These are phyloP conservation scores for Melinaea marsaeus DNA, from an alignment of 2,888 invertebrate genomes.

Conservation along the genomic window DNA sequence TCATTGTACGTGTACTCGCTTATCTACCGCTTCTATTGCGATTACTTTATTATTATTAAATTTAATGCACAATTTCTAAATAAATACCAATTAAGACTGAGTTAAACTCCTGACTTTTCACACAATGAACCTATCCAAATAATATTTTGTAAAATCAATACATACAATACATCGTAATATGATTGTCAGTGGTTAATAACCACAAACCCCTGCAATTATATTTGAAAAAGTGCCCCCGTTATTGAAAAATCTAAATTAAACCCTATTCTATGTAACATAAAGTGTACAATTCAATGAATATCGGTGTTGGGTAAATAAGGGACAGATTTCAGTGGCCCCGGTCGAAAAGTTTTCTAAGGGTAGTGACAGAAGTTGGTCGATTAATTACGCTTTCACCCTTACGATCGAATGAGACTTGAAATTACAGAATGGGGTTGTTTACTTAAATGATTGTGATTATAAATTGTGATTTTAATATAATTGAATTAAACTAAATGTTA, in stretches of 20 bases:
- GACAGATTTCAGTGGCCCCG: slow-evolving; percentile 51
- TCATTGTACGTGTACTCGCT: background rate
- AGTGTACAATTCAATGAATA: slow-evolving; percentile 37
- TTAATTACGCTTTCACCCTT: slow-evolving; percentile 70
- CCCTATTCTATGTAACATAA: slow-evolving; percentile 36
- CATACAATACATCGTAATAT: slow-evolving; percentile 46
- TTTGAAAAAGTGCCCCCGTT: slow-evolving; percentile 62
- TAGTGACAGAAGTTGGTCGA: slow-evolving; percentile 65
- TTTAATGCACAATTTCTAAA: no score
- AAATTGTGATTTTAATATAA: slow-evolving; percentile 32
- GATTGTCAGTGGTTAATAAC: slow-evolving; percentile 60
- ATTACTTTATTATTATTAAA: no score
- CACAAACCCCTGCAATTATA: slow-evolving; percentile 65
- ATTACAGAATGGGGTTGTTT: slow-evolving; percentile 49
- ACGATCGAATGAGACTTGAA: slow-evolving; percentile 48
- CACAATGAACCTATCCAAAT: slow-evolving; percentile 9
- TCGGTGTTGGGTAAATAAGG: slow-evolving; percentile 48
- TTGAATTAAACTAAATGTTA: slow-evolving; percentile 17
- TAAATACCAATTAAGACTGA: no score
- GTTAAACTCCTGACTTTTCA: background rate
- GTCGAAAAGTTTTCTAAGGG: slow-evolving; percentile 32
- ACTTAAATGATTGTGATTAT: slow-evolving; percentile 52
- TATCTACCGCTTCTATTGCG: no score
- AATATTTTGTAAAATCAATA: slow-evolving; percentile 30
- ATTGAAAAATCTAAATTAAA: slow-evolving; percentile 23